A percentile compares a stretch with the other conserved stretches of the same genome.
Conservation (phyloP, 2,888 invertebrate species). For the Perizoma flavofasciatum region DNA sequence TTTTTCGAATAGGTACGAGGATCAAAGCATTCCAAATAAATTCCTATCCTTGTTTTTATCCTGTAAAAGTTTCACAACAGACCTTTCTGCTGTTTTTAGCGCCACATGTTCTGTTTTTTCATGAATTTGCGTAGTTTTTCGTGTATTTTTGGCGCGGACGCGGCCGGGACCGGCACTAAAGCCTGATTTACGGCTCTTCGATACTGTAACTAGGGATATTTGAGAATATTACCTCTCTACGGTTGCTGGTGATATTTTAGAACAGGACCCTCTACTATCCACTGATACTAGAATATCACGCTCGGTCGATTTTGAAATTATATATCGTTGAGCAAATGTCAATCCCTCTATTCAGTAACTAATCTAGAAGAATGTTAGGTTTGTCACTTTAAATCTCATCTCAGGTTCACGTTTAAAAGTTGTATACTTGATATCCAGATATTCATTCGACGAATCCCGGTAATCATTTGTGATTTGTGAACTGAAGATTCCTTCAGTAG, state of each 20-base stretch:
- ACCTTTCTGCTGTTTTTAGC: slow-evolving; percentile 8
- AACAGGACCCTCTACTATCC: neutral
- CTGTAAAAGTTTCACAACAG: neutral
- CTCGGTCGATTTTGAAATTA: no score
- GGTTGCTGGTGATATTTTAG: slow-evolving; percentile 2
- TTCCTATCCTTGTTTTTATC: neutral
- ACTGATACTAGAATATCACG: no score
- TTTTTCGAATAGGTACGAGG: neutral
- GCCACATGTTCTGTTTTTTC: slow-evolving; percentile 21
- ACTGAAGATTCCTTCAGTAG: slow-evolving; percentile 1
- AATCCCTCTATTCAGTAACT: no score
- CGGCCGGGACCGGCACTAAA: slow-evolving; percentile 32
- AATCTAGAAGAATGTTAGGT: no score
- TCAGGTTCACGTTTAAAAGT: no score
- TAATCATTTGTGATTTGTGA: neutral
- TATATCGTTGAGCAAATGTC: no score
- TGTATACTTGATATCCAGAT: no score
- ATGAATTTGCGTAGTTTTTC: slow-evolving; percentile 25
- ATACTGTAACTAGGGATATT: slow-evolving; percentile 31
- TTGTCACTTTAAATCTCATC: no score
- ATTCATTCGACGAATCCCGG: neutral
- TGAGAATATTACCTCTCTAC: slow-evolving; percentile 26
- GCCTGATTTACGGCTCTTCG: slow-evolving; percentile 40
- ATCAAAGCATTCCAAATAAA: slow-evolving; percentile 5
- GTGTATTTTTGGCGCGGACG: slow-evolving; percentile 25